Percentiles rank a stretch among this genome's conserved stretches.
These are phyloP conservation scores for Heterodera filipjevi DNA, from an alignment of 2,888 invertebrate genomes.

Conservation along the genomic window DNA sequence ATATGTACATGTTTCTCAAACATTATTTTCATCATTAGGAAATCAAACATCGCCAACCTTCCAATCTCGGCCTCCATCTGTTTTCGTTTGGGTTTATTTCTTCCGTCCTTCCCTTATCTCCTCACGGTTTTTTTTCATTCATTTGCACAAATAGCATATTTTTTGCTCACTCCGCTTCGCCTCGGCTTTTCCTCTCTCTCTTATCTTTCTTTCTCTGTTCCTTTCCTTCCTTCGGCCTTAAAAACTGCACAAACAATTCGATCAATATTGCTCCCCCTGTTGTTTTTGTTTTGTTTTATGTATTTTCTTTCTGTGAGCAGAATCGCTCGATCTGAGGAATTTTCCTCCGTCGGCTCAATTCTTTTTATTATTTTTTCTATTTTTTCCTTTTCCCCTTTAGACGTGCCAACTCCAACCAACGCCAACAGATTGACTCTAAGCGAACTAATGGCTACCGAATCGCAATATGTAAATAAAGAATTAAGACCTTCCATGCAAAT, in stretches of 20 bases:
- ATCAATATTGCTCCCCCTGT: neutral
- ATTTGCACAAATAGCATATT: neutral
- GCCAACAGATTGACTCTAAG: neutral
- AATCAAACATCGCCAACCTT: neutral
- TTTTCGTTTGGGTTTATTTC: neutral
- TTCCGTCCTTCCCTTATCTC: neutral
- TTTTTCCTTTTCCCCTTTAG: no score
- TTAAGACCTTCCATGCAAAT: neutral
- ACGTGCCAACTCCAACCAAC: neutral
- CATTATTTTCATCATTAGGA: neutral
- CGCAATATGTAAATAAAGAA: constrained; percentile 11
- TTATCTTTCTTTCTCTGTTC: neutral
- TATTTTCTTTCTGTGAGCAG: neutral
- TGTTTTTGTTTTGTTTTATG: neutral
- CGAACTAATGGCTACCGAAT: neutral
- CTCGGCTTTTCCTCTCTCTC: neutral
- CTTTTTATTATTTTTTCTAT: neutral
- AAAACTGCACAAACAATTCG: constrained; percentile 5
- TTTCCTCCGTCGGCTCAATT: neutral
- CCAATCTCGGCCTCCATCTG: neutral
- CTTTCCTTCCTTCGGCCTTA: neutral
- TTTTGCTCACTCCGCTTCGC: neutral
- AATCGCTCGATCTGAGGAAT: no score
- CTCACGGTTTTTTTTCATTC: neutral
- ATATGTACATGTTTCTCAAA: neutral